Percentiles rank a stretch among this genome's conserved stretches.
These are phyloP conservation scores for Asbolus verrucosus DNA, from an alignment of 1,140 invertebrate species.

Conservation along the genomic window DNA sequence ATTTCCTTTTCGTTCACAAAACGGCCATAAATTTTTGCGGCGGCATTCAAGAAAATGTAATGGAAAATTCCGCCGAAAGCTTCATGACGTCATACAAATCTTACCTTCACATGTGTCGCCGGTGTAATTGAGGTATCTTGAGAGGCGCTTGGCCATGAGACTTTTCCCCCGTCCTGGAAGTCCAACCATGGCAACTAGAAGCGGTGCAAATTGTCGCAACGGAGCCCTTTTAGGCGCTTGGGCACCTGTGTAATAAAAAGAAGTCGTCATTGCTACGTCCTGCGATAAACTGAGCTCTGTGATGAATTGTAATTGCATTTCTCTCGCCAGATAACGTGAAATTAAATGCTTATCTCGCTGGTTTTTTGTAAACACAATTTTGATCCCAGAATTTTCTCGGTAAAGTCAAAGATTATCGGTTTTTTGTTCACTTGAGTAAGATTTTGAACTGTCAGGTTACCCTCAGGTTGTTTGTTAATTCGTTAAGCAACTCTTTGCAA, in stretches of 20 bases:
- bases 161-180: conserved; percentile 93
- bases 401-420: conserved; percentile 1
- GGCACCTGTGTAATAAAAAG: conserved; percentile 65
- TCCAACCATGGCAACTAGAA: conserved; percentile 91
- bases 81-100: too few species aligned
- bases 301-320: conserved; percentile 1
- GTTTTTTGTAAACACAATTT: neutral
- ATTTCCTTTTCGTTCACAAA: too few species aligned
- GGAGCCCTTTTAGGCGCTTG: conserved; percentile 65
- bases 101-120: conserved; percentile 87
- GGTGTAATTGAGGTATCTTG: conserved; percentile 90
- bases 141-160: conserved; percentile 89
- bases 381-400: too few species aligned
- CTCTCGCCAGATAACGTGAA: neutral
- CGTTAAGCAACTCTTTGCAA: too few species aligned
- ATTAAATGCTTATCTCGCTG: neutral
- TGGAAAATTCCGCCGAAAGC: too few species aligned
- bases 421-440: neutral
- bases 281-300: conserved; percentile 4
- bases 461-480: too few species aligned
- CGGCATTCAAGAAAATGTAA: too few species aligned
- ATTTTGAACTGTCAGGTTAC: too few species aligned
- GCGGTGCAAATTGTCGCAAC: conserved; percentile 74
- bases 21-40: too few species aligned
- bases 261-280: conserved; percentile 47